Evolutionary conservation across 2,113 vertebrate species (phyloP).

Genomic region (Epinephelus lanceolatus): DNA sequence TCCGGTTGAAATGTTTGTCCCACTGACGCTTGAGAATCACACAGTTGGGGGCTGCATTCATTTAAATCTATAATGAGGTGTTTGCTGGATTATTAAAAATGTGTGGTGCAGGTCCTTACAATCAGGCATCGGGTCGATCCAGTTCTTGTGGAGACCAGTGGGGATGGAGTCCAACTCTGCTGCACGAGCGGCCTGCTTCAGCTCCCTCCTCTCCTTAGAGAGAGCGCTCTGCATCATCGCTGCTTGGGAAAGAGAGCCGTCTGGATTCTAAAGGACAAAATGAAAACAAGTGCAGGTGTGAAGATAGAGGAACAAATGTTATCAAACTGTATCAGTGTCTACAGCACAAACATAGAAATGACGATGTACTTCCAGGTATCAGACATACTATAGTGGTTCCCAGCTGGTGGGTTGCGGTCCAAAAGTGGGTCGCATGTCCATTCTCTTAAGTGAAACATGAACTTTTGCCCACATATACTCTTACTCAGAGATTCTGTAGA

Average conservation of each 20-base stretch:
- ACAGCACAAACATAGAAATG: not conserved
- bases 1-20: not conserved
- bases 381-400: not conserved
- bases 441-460: too few species aligned
- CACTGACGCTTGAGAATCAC: not conserved
- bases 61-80: not conserved
- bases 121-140: constrained; percentile 95
- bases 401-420: too few species aligned
- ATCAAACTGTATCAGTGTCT: not conserved
- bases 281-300: too few species aligned
- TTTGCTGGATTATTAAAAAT: too few species aligned
- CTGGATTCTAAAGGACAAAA: constrained; percentile 87
- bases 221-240: constrained; percentile 98
- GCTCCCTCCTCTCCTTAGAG: constrained; percentile 91
- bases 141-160: constrained; percentile 94
- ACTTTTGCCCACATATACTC: too few species aligned
- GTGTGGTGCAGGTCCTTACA: constrained; percentile 78
- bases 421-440: too few species aligned
- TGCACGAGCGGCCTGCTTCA: constrained; percentile 92
- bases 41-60: not conserved
- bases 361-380: not conserved
- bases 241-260: constrained; percentile 95
- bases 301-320: not conserved
- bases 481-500: too few species aligned
- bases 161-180: constrained; percentile 96